Evolutionary conservation across 1,140 invertebrate species (phyloP).

Genomic region (Ylistrum balloti): DNA sequence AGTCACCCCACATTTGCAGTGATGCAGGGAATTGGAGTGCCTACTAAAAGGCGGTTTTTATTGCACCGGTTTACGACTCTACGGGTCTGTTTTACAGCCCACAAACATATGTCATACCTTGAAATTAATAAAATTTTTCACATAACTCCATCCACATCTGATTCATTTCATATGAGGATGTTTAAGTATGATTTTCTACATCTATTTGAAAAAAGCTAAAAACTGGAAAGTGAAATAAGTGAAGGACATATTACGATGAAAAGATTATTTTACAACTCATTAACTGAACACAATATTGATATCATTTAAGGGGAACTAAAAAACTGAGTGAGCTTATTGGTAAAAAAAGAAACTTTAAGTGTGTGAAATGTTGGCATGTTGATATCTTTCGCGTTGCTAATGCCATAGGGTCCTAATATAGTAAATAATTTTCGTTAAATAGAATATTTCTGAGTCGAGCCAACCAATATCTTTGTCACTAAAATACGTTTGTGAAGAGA

Average conservation of each 20-base stretch:
- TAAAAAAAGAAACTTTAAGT: too few species aligned
- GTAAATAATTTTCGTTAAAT: too few species aligned
- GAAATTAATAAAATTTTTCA: slow-evolving; percentile 19
- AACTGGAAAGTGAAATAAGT: neutral
- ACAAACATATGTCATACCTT: slow-evolving; percentile 13
- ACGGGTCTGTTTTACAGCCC: neutral
- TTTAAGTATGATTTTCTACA: neutral
- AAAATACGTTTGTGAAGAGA: neutral
- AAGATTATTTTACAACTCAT: neutral
- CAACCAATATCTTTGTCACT: too few species aligned
- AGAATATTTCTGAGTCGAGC: too few species aligned
- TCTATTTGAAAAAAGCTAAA: neutral
- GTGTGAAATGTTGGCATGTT: too few species aligned
- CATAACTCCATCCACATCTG: neutral
- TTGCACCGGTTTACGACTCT: slow-evolving; percentile 21
- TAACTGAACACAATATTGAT: too few species aligned
- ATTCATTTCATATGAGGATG: slow-evolving; percentile 27
- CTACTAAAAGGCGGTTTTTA: neutral
- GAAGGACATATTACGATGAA: too few species aligned
- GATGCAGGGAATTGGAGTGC: neutral
- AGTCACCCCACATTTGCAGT: neutral
- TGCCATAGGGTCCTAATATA: too few species aligned
- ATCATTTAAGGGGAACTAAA: too few species aligned
- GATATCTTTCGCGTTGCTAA: too few species aligned
- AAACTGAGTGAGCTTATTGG: too few species aligned